These are phyloP conservation scores for Aspiorhynchus laticeps DNA, from an alignment of 2,113 vertebrate genomes.

Conservation along the genomic window DNA sequence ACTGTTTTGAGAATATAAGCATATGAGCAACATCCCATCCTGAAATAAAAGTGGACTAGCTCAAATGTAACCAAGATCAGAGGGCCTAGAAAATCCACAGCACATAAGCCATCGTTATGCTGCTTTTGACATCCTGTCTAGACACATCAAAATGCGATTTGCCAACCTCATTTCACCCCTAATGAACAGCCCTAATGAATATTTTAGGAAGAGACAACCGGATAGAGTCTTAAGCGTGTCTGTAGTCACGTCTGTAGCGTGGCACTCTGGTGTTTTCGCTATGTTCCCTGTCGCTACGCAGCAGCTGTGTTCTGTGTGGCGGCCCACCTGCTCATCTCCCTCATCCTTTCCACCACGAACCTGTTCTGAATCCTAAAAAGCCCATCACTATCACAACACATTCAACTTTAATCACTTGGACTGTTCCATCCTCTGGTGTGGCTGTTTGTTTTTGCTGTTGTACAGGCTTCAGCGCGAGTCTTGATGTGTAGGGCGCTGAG, in stretches of 20 bases:
- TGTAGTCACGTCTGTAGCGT: background rate
- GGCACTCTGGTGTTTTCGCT: background rate
- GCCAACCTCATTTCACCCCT: slow-evolving; percentile 17
- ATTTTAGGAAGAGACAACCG: slow-evolving; percentile 8
- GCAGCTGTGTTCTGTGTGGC: background rate
- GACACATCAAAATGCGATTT: background rate
- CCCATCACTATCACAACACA: slow-evolving; percentile 36
- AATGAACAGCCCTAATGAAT: slow-evolving; percentile 14
- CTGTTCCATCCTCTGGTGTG: slow-evolving; percentile 28
- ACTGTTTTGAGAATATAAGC: background rate
- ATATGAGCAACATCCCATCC: background rate
- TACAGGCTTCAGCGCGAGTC: slow-evolving; percentile 22
- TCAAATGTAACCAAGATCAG: background rate
- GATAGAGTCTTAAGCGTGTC: background rate
- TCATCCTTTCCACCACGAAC: background rate
- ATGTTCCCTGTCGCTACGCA: background rate
- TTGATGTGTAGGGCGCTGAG: slow-evolving; percentile 8
- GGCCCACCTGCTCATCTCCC: background rate
- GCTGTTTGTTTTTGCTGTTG: slow-evolving; percentile 43
- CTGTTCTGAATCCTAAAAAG: slow-evolving; percentile 41
- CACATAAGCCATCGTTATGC: background rate
- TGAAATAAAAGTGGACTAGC: background rate
- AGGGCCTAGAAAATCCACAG: background rate
- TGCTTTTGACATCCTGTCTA: background rate
- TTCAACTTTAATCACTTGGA: slow-evolving; percentile 44